Percentiles rank a stretch among this genome's conserved stretches.
Conservation (phyloP, 2,888 invertebrate species). For the Didymodactylos carnosus region DNA sequence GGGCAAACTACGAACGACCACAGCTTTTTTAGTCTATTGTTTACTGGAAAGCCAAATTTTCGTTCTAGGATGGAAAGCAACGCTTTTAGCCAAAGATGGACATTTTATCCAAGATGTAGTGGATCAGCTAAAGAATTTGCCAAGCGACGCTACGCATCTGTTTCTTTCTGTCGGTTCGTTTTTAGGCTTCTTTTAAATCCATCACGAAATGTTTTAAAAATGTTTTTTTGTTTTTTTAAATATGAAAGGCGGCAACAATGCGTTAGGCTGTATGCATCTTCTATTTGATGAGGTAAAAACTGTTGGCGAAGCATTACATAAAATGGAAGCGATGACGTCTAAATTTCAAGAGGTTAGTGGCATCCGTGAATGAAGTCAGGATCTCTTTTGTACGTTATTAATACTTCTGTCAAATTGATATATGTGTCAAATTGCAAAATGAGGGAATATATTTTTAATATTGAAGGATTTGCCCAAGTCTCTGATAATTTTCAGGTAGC, state of each 20-base stretch:
- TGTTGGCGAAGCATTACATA: neutral
- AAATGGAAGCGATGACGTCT: too few relatives aligned
- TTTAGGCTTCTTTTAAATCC: neutral
- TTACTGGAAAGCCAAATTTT: too few relatives aligned
- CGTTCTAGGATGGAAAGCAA: neutral
- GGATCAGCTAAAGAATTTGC: neutral
- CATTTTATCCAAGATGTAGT: neutral
- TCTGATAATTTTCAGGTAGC: too few relatives aligned
- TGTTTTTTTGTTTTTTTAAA: too few relatives aligned
- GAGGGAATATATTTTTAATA: too few relatives aligned
- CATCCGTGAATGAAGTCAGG: neutral
- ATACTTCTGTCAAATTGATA: too few relatives aligned
- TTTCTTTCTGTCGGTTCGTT: neutral
- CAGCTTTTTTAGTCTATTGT: too few relatives aligned
- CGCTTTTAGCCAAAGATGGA: neutral
- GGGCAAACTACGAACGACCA: too few relatives aligned
- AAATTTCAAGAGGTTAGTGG: neutral
- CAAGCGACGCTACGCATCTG: neutral
- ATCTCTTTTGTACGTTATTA: too few relatives aligned
- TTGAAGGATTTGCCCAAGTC: too few relatives aligned
- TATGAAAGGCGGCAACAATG: neutral
- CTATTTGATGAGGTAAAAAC: neutral
- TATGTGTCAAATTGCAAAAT: too few relatives aligned
- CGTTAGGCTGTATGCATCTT: neutral
- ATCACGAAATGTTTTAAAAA: neutral